phyloP scores from a whole-genome alignment of 2,888 invertebrate species.

The Caenorhabditis becei region DNA sequence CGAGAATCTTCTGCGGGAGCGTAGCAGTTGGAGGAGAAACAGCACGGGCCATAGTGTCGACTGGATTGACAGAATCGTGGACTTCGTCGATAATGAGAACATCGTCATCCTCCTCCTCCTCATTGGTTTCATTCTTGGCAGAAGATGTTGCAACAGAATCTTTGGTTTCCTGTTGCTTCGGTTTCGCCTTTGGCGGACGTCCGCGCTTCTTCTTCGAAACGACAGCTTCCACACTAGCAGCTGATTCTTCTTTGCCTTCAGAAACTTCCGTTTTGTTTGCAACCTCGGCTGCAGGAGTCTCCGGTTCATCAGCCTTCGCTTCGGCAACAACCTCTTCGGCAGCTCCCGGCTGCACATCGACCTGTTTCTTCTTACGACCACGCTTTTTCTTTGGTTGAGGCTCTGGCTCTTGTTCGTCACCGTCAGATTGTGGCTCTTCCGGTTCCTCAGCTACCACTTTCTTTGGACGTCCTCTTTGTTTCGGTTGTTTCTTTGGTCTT shows the following conservation, averaged over 20 bases:
- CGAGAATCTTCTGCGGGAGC: neutral
- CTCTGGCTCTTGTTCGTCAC: too few species aligned
- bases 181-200: neutral
- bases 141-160: neutral
- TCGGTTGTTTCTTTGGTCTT: too few species aligned
- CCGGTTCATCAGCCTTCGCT: too few species aligned
- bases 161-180: neutral
- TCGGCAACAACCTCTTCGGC: neutral
- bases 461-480: too few species aligned
- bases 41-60: too few species aligned
- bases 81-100: neutral
- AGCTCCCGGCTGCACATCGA: neutral
- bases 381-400: too few species aligned
- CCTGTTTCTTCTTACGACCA: neutral
- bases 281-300: neutral
- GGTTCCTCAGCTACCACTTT: neutral
- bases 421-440: neutral
- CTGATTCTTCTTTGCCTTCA: too few species aligned
- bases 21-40: neutral
- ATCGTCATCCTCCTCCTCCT: constrained; percentile 1
- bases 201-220: neutral
- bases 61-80: neutral
- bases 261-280: too few species aligned
- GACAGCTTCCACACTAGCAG: neutral
- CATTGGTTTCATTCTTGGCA: neutral